These are phyloP conservation scores for Drosophila baimaii DNA, from an alignment of 1,140 invertebrate genomes.

Conservation along the genomic window DNA sequence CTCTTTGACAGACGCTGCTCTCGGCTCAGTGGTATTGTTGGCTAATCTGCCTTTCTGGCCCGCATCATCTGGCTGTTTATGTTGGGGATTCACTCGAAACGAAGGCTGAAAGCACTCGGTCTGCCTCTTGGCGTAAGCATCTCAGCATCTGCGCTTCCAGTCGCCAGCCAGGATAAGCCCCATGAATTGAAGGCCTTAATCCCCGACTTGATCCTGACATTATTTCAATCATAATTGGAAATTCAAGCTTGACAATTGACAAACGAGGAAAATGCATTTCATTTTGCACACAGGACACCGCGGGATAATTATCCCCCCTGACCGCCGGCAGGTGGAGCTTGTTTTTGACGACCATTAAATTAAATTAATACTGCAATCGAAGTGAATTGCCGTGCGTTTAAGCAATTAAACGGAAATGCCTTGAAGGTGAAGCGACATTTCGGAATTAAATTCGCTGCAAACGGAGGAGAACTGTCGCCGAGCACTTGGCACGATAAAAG, in stretches of 20 bases:
- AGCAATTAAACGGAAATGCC: constrained; percentile 24
- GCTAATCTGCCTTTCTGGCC: constrained; percentile 24
- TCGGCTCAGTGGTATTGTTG: constrained; percentile 44
- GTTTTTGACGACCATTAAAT: constrained; percentile 26
- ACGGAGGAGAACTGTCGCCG: constrained; percentile 28
- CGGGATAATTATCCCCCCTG: constrained; percentile 1
- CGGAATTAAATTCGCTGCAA: constrained; percentile 18
- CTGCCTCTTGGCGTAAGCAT: neutral
- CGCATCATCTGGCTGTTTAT: constrained; percentile 17
- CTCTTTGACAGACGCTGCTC: constrained; percentile 48
- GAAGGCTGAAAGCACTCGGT: constrained; percentile 34
- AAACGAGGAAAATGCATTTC: constrained; percentile 5
- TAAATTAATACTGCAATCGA: constrained; percentile 15
- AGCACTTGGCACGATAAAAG: constrained; percentile 43
- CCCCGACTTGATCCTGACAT: neutral
- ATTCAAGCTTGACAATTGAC: neutral
- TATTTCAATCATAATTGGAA: constrained; percentile 19
- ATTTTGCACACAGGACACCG: constrained; percentile 2
- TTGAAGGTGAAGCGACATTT: constrained; percentile 15
- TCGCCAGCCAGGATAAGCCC: neutral
- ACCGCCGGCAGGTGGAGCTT: neutral
- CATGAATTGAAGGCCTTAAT: constrained; percentile 3
- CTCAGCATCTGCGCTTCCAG: constrained; percentile 16
- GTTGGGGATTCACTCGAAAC: constrained; percentile 27
- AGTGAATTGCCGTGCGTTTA: constrained; percentile 14